These are phyloP conservation scores for Yponomeuta evonymella DNA, from an alignment of 2,888 invertebrate genomes.

Conservation along the genomic window DNA sequence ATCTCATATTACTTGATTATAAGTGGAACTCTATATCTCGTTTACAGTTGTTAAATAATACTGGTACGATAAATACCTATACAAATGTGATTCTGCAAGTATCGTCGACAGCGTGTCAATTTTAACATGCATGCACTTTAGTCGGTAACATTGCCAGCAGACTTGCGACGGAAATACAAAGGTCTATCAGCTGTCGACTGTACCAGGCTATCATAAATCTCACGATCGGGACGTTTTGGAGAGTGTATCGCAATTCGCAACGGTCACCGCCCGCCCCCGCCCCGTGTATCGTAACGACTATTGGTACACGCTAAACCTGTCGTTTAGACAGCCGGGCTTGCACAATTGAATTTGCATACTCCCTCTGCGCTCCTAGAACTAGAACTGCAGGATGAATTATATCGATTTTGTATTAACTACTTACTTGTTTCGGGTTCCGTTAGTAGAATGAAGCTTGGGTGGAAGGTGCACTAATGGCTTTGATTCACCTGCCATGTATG, in stretches of 20 bases:
- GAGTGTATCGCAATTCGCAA: background rate
- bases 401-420: background rate
- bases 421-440: background rate
- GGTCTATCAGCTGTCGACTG: background rate
- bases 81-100: too few species aligned
- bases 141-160: too few species aligned
- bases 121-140: too few species aligned
- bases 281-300: background rate
- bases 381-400: background rate
- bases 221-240: background rate
- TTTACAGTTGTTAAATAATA: too few species aligned
- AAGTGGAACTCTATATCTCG: too few species aligned
- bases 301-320: background rate
- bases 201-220: background rate
- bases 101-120: too few species aligned
- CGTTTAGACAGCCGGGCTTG: conserved; percentile 19
- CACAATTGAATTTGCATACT: conserved; percentile 55
- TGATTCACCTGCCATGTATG: too few species aligned
- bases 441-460: background rate
- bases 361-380: conserved; percentile 17
- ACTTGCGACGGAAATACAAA: too few species aligned
- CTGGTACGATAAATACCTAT: too few species aligned
- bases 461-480: too few species aligned
- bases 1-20: too few species aligned
- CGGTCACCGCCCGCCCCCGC: background rate